These are phyloP conservation scores for Pristionchus pacificus DNA, from an alignment of 1,140 invertebrate species.

Conservation along the genomic window DNA sequence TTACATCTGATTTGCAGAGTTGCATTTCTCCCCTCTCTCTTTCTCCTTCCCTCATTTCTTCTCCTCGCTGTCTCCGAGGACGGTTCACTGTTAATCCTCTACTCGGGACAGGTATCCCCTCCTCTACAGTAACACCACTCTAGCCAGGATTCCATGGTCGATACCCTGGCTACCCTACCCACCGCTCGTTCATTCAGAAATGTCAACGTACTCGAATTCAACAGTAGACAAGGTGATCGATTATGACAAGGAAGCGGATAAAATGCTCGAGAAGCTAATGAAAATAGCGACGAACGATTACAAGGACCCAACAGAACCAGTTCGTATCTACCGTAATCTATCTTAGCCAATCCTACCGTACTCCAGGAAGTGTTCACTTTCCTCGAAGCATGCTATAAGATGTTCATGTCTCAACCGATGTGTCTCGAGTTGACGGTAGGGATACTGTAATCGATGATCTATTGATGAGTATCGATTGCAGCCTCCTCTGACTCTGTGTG, in stretches of 20 bases:
- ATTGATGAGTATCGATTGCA: background rate
- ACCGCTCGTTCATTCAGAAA: too few species aligned
- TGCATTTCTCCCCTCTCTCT: background rate
- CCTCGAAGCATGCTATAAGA: background rate
- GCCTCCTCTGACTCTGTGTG: constrained; percentile 62
- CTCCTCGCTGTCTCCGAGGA: background rate
- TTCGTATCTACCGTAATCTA: background rate
- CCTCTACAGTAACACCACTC: background rate
- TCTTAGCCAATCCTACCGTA: background rate
- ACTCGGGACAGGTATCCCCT: background rate
- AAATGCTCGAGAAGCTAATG: background rate
- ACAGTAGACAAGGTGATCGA: background rate
- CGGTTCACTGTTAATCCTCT: background rate
- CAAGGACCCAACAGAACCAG: background rate
- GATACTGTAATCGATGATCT: background rate
- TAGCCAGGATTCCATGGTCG: too few species aligned
- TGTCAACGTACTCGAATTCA: too few species aligned
- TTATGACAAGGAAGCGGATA: background rate
- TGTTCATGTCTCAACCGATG: background rate
- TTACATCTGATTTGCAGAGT: background rate
- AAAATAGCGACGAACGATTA: background rate
- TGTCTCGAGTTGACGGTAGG: background rate
- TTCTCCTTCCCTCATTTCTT: background rate
- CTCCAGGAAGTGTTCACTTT: background rate
- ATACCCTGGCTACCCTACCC: too few species aligned